Evolutionary conservation across 2,113 vertebrate genomes (phyloP).

Genomic region (Melanotaenia duboulayi): DNA sequence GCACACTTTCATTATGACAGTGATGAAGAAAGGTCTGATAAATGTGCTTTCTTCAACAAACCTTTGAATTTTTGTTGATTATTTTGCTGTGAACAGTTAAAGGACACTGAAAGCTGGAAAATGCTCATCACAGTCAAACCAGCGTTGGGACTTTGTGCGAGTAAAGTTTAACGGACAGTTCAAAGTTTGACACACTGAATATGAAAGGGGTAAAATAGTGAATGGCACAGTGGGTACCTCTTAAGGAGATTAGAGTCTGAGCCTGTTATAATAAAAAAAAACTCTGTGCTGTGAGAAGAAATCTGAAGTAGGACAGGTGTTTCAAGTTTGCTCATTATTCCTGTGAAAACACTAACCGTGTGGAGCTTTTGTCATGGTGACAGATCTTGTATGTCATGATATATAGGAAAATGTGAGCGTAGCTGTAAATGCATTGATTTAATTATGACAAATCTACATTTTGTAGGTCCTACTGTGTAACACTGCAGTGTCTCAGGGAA

Average conservation of each 20-base stretch:
- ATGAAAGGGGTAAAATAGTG: constrained; percentile 53
- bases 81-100: constrained; percentile 4
- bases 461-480: constrained; percentile 39
- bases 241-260: constrained; percentile 66
- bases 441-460: constrained; percentile 37
- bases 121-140: constrained; percentile 52
- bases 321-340: constrained; percentile 49
- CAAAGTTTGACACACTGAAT: constrained; percentile 42
- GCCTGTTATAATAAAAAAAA: constrained; percentile 70
- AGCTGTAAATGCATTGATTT: constrained; percentile 32
- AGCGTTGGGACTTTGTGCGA: constrained; percentile 33
- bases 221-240: constrained; percentile 60
- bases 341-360: constrained; percentile 26
- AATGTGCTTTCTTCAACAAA: not conserved
- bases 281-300: constrained; percentile 12
- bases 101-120: constrained; percentile 28
- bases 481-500: constrained; percentile 64
- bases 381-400: constrained; percentile 13
- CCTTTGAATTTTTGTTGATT: not conserved
- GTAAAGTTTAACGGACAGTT: constrained; percentile 33
- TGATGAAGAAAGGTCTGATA: not conserved
- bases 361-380: constrained; percentile 27
- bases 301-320: constrained; percentile 39
- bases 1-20: not conserved
- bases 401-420: constrained; percentile 45